These are phyloP conservation scores for Hoplodrina ambigua DNA, from an alignment of 2,888 invertebrate genomes.

Conservation along the genomic window DNA sequence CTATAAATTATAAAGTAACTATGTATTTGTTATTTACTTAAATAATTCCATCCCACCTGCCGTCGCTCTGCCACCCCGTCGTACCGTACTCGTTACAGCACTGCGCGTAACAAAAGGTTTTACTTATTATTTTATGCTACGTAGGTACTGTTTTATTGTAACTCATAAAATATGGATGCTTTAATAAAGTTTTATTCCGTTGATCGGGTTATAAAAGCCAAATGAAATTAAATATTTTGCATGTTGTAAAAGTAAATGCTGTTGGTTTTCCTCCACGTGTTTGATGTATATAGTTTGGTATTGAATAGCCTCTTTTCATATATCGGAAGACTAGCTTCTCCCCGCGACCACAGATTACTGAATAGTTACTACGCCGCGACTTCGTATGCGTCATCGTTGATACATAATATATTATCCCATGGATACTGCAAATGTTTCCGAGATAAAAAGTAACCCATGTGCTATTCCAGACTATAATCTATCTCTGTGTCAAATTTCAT, in stretches of 20 bases:
- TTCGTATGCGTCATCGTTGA: too few species aligned
- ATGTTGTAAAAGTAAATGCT: constrained; percentile 13
- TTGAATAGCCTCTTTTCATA: background rate
- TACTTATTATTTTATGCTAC: constrained; percentile 26
- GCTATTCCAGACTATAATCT: too few species aligned
- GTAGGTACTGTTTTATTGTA: constrained; percentile 36
- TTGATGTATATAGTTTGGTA: background rate
- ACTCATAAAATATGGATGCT: constrained; percentile 38
- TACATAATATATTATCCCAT: too few species aligned
- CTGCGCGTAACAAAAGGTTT: constrained; percentile 27
- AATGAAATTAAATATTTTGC: constrained; percentile 32
- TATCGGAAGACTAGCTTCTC: too few species aligned
- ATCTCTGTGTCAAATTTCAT: too few species aligned
- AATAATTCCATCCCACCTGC: background rate
- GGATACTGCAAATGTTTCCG: too few species aligned
- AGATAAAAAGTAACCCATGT: too few species aligned
- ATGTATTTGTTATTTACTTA: background rate
- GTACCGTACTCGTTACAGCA: background rate
- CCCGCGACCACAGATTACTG: too few species aligned
- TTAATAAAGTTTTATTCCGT: constrained; percentile 22
- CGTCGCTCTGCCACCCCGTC: background rate
- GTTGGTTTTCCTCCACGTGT: background rate
- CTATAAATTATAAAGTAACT: background rate
- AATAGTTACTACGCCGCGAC: too few species aligned
- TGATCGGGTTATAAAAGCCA: constrained; percentile 42